Base-by-base conservation (phyloP, 2,888 invertebrate genomes). In the Meliscaeva auricollis region DNA sequence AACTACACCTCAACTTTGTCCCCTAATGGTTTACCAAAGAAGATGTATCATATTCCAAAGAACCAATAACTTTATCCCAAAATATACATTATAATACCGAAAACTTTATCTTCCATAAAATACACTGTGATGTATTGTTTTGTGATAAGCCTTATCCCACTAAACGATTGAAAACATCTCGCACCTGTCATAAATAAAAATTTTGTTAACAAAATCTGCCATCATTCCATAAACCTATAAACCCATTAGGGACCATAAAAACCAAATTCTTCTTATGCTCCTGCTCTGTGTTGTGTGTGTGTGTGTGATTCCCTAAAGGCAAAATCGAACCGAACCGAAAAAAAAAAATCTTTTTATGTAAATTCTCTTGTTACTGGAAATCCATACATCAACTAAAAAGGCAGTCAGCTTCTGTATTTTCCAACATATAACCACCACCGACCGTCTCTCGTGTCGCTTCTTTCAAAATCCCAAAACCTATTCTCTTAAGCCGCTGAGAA, bases 161-260 rank as follows among this genome's bases (percentile, higher is more conserved):
- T 68, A 81, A 66, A 50, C 81, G 73, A 75, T 75, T 75, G 75
- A 75, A 70, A 50, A 58, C 62, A 56, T 50, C 64, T 74, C 74
- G 74, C 78, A 83, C 70, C 79, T 60, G 74, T 70, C 79, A 75
- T 69, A 75, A 79, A 74, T 74, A 79, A 3, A 26, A 79, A 76
- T 52, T 75, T 72, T 17, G 22, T 38, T 38, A 26, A 26, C 58
- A 56, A 77, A 69, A 78, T 68, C 78, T 68, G 62, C 44, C 62
- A 54, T 78, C 62, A 70, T 58, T 50, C 64, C 17, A 17, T 50
- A 78, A 83, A 66, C 74, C 64, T 17, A 22, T 50, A 78, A 83
- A 52, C 74, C 79, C 83, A 83, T 83, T 83, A 74, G 74, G 50
- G 44, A 44, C 41, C 56, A 79, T 83, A 79, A 79, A 79, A 66